Evolutionary conservation across 1,140 invertebrate species (phyloP).

Genomic region (Calephelis nemesis): DNA sequence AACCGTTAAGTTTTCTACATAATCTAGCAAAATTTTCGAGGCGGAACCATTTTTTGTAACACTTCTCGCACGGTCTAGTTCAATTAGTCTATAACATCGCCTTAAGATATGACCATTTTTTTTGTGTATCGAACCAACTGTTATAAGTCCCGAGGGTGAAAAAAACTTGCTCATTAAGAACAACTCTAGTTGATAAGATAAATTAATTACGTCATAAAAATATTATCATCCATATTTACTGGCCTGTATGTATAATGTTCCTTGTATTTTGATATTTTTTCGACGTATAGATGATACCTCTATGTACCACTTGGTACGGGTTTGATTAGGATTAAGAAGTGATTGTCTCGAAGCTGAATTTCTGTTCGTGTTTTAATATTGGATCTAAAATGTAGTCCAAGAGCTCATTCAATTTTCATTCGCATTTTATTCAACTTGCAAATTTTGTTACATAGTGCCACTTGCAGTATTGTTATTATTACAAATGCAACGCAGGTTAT

Average conservation of each 20-base stretch:
- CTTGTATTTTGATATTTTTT: constrained; percentile 54
- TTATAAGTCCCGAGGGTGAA: constrained; percentile 36
- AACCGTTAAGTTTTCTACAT: constrained; percentile 25
- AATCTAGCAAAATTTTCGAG: constrained; percentile 3
- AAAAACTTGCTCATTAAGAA: constrained; percentile 63
- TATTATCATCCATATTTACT: constrained; percentile 70
- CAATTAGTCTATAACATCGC: constrained; percentile 30
- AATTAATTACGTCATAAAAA: constrained; percentile 60
- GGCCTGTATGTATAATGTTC: constrained; percentile 68
- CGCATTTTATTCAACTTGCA: too few species aligned
- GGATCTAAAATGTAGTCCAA: constrained; percentile 10
- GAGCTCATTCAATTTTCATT: constrained; percentile 10
- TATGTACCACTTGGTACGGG: constrained; percentile 61
- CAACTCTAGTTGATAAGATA: constrained; percentile 56
- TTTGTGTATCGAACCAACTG: constrained; percentile 49
- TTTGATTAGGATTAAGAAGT: constrained; percentile 62
- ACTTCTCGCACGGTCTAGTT: constrained; percentile 55
- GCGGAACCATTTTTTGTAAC: constrained; percentile 19
- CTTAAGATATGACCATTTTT: background rate
- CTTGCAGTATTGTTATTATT: too few species aligned
- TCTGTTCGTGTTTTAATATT: constrained; percentile 8
- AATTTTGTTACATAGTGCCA: constrained; percentile 17
- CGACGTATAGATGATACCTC: constrained; percentile 28
- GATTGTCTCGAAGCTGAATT: constrained; percentile 57
- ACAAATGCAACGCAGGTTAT: too few species aligned